Percentiles rank a stretch among this genome's conserved stretches.
phyloP scores from a whole-genome alignment of 2,113 vertebrate genomes.

The Leucoraja erinaceus region DNA sequence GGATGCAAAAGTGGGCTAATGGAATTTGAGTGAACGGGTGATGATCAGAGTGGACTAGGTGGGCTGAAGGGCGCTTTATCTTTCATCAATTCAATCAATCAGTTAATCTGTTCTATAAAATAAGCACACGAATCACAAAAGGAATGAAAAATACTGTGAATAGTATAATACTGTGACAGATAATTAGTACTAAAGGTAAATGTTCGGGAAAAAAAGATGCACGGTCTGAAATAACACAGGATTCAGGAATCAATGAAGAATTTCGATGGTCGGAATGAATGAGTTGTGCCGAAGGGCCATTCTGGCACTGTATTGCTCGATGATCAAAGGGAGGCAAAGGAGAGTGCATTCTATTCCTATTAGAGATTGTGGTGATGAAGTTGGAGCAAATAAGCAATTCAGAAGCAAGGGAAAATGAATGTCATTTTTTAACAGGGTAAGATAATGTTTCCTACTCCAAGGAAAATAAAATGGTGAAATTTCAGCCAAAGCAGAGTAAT shows the following conservation, averaged over 20 bases:
- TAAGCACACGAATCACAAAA: neutral
- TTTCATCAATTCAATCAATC: too few relatives aligned
- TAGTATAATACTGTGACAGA: too few relatives aligned
- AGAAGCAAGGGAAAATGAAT: neutral
- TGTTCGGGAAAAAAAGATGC: neutral
- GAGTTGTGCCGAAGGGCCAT: too few relatives aligned
- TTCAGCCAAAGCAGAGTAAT: neutral
- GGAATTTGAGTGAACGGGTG: too few relatives aligned
- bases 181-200: neutral
- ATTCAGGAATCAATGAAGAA: neutral
- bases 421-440: neutral
- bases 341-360: neutral
- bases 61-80: too few relatives aligned
- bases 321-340: too few relatives aligned
- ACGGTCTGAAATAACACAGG: neutral
- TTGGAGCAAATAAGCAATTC: neutral
- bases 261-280: too few relatives aligned
- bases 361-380: too few relatives aligned
- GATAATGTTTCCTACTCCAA: neutral
- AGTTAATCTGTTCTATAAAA: neutral
- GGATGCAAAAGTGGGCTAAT: too few relatives aligned
- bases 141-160: neutral
- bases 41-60: too few relatives aligned
- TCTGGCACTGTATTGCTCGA: too few relatives aligned
- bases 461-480: neutral